phyloP scores from a whole-genome alignment of 2,113 vertebrate species.

The Picathartes gymnocephalus region DNA sequence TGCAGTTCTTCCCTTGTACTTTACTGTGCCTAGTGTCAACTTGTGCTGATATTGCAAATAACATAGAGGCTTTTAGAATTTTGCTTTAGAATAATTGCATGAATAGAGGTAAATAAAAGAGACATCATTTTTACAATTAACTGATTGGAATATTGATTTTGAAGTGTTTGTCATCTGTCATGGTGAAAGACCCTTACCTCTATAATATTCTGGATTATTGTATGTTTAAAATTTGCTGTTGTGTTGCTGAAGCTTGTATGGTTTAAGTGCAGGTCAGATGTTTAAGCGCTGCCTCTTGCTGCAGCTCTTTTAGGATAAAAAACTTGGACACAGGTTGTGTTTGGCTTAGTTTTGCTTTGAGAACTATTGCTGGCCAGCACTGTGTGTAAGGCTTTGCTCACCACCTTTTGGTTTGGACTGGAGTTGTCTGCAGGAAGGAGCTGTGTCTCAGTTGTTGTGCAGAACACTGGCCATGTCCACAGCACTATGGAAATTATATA shows the following conservation, averaged over 20 bases:
- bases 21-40: background rate
- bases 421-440: background rate
- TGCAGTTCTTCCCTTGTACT: background rate
- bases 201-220: background rate
- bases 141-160: background rate
- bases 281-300: background rate
- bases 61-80: background rate
- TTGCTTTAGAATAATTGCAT: background rate
- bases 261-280: no score
- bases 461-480: background rate
- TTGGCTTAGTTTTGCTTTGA: background rate
- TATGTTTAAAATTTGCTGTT: background rate
- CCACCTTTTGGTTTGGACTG: background rate
- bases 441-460: background rate
- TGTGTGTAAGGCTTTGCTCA: background rate
- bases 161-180: background rate
- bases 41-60: background rate
- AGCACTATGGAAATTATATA: background rate
- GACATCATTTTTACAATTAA: background rate
- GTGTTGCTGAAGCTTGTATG: background rate
- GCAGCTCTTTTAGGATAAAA: background rate
- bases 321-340: background rate
- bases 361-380: background rate
- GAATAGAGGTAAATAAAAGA: background rate
- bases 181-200: background rate